Evolutionary conservation across 2,888 invertebrate genomes (phyloP).

Genomic region (Tolmerus cingulatus): DNA sequence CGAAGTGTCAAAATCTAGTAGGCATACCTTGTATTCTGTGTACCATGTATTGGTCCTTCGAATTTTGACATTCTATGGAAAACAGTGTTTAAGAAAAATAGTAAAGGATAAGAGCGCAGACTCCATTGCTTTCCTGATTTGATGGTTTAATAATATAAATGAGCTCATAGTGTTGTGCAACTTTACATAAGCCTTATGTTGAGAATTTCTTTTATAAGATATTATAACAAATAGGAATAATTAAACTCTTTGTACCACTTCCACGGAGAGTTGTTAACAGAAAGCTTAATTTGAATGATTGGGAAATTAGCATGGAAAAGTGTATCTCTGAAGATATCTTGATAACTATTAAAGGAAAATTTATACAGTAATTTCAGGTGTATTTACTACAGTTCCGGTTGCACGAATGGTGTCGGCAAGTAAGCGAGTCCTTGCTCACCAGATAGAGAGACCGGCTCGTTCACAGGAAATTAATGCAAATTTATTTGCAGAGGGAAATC

Average conservation of each 20-base stretch:
- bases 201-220: neutral
- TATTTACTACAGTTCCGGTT: neutral
- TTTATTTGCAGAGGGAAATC: neutral
- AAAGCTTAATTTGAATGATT: neutral
- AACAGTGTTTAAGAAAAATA: too few relatives aligned
- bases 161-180: too few relatives aligned
- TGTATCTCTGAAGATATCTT: neutral
- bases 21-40: too few relatives aligned
- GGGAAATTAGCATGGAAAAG: neutral
- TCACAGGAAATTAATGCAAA: conserved; percentile 12
- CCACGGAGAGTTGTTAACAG: neutral
- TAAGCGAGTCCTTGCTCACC: neutral
- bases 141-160: too few relatives aligned
- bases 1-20: too few relatives aligned
- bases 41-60: too few relatives aligned
- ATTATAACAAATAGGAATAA: neutral
- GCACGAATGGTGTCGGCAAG: neutral
- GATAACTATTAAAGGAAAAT: neutral
- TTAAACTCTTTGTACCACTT: neutral
- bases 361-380: neutral
- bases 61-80: too few relatives aligned
- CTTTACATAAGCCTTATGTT: neutral
- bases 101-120: too few relatives aligned
- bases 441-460: neutral
- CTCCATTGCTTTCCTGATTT: too few relatives aligned